phyloP scores from a whole-genome alignment of 2,797 vertebrate genomes.

The Poeciliopsis turneri region DNA sequence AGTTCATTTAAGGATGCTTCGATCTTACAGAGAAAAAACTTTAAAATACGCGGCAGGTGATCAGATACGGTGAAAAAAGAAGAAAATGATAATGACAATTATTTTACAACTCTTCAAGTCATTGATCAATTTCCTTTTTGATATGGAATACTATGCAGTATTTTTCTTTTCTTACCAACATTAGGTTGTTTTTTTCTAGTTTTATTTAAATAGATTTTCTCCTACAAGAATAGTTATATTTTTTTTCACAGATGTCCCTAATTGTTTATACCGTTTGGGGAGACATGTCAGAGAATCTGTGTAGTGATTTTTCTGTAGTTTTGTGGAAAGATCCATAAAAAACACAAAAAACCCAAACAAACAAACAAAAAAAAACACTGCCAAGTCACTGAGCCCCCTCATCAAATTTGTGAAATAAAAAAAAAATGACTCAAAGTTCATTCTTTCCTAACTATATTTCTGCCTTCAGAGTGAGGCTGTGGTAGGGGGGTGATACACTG shows the following conservation, averaged over 20 bases:
- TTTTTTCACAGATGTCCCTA: not conserved
- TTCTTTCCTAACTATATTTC: not conserved
- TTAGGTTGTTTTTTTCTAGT: not conserved
- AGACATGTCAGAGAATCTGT: not conserved
- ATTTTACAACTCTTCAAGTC: not conserved
- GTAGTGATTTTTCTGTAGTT: not conserved
- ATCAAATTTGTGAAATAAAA: not conserved
- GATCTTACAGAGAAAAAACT: slow-evolving; percentile 33
- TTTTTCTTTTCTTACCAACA: slow-evolving; percentile 4
- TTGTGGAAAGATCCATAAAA: not conserved
- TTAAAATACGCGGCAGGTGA: slow-evolving; percentile 50
- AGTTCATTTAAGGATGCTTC: slow-evolving; percentile 10
- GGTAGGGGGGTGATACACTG: not conserved
- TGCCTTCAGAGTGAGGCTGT: not conserved
- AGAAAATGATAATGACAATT: slow-evolving; percentile 17
- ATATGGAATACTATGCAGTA: not conserved
- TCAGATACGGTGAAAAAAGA: slow-evolving; percentile 19
- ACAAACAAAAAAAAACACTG: not conserved
- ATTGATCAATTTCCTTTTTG: not conserved
- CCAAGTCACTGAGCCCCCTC: not conserved
- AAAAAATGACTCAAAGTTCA: not conserved
- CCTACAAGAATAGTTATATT: not conserved
- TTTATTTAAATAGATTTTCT: not conserved
- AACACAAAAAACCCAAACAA: too few relatives aligned
- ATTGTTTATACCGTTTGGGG: not conserved